phyloP scores from a whole-genome alignment of 1,140 invertebrate genomes.

The Phymastichus coffea region DNA sequence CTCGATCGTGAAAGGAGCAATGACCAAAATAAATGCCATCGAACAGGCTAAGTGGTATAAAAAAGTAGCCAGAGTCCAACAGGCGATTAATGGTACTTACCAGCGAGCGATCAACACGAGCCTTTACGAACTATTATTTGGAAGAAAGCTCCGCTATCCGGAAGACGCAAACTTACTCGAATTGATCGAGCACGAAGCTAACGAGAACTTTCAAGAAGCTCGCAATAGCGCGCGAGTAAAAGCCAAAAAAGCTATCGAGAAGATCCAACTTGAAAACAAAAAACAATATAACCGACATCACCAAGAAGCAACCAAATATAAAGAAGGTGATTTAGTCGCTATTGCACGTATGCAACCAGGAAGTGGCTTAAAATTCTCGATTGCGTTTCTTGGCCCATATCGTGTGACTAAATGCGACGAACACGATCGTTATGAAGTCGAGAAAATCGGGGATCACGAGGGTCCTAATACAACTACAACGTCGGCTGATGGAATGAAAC shows the following conservation, averaged over 20 bases:
- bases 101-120: conserved; percentile 21
- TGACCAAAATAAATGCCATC: conserved; percentile 33
- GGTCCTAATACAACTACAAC: conserved; percentile 35
- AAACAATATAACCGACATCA: conserved; percentile 26
- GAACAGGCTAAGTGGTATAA: conserved; percentile 42
- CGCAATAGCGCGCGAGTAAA: not conserved
- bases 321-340: conserved; percentile 35
- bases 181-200: conserved; percentile 17
- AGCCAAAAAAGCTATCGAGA: conserved; percentile 1
- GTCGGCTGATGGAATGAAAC: conserved; percentile 41
- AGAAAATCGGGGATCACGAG: conserved; percentile 31
- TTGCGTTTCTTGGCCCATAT: conserved; percentile 31
- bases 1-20: conserved; percentile 28
- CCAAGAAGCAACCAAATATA: conserved; percentile 4
- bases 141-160: conserved; percentile 1
- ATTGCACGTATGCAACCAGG: conserved; percentile 34
- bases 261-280: conserved; percentile 39
- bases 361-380: conserved; percentile 25
- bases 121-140: conserved; percentile 21
- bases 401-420: conserved; percentile 26
- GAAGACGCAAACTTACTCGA: conserved; percentile 12
- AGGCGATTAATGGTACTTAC: conserved; percentile 35
- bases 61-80: conserved; percentile 38
- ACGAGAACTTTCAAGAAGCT: conserved; percentile 10
- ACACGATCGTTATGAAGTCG: conserved; percentile 39